A percentile compares a stretch with the other conserved stretches of the same genome.
Conservation (phyloP, 1,140 invertebrate species). For the Drosophila nebulosa region DNA sequence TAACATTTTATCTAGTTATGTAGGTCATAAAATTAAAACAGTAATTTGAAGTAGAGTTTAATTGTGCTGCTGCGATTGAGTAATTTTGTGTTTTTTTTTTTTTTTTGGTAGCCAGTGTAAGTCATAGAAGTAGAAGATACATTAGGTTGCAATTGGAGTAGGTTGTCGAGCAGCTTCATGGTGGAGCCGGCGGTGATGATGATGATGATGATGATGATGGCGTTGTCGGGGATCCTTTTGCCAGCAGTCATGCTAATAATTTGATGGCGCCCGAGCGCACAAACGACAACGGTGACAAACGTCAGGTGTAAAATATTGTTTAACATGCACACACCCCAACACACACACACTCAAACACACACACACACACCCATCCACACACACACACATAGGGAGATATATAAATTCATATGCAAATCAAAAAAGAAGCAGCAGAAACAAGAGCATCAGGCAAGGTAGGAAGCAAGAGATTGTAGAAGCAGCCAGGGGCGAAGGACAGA, state of each 20-base stretch:
- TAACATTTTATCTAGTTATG: no score
- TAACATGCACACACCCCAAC: slow-evolving; percentile 38
- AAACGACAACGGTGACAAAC: slow-evolving; percentile 37
- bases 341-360: slow-evolving; percentile 7
- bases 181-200: not conserved
- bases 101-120: no score
- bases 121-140: no score
- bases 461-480: not conserved
- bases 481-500: not conserved
- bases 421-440: slow-evolving; percentile 12
- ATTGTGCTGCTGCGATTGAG: no score
- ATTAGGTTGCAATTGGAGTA: not conserved
- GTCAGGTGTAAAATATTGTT: slow-evolving; percentile 78
- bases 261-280: slow-evolving; percentile 59
- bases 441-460: not conserved
- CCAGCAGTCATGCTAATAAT: slow-evolving; percentile 77
- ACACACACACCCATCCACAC: slow-evolving; percentile 26
- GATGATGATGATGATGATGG: no score
- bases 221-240: slow-evolving; percentile 51
- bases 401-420: slow-evolving; percentile 44
- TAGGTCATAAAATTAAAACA: no score
- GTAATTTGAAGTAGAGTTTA: no score
- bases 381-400: slow-evolving; percentile 26
- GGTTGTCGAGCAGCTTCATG: not conserved
- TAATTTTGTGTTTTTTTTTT: no score